These are phyloP conservation scores for Gallinago solitaria DNA, from an alignment of 2,797 vertebrate species.

Conservation along the genomic window DNA sequence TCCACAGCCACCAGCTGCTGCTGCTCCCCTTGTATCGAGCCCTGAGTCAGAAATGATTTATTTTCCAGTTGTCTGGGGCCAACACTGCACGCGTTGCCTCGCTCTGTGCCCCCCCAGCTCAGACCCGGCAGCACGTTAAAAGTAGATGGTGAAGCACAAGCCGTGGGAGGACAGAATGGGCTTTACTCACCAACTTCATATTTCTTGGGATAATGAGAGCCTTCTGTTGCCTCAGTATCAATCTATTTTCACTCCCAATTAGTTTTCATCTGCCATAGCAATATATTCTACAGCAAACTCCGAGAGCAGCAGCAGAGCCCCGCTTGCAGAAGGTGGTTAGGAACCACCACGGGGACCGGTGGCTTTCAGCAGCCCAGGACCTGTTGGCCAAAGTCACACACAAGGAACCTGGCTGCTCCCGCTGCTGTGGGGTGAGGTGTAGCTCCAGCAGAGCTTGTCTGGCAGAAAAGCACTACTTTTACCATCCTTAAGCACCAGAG, in stretches of 20 bases:
- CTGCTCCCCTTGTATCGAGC: rapidly evolving
- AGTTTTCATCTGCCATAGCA: not conserved
- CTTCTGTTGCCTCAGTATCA: not conserved
- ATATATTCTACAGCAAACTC: not conserved
- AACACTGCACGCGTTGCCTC: rapidly evolving
- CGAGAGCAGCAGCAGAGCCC: not conserved
- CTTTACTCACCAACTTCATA: not conserved
- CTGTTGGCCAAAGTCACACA: not conserved
- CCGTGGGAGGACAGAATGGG: not conserved
- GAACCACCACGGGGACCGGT: not conserved
- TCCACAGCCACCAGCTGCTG: not conserved
- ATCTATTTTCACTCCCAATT: not conserved
- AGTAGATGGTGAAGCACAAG: not conserved
- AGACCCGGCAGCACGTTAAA: not conserved
- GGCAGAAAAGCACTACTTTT: not conserved
- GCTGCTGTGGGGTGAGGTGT: not conserved
- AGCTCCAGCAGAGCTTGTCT: not conserved
- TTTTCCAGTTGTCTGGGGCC: not conserved
- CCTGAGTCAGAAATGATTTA: not conserved
- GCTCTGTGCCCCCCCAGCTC: not conserved
- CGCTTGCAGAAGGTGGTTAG: not conserved
- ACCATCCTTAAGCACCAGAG: not conserved
- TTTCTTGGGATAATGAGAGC: not conserved
- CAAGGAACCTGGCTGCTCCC: not conserved
- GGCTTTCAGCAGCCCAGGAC: not conserved